phyloP scores from a whole-genome alignment of 2,113 vertebrate species.

The Sebastes schlegelii region DNA sequence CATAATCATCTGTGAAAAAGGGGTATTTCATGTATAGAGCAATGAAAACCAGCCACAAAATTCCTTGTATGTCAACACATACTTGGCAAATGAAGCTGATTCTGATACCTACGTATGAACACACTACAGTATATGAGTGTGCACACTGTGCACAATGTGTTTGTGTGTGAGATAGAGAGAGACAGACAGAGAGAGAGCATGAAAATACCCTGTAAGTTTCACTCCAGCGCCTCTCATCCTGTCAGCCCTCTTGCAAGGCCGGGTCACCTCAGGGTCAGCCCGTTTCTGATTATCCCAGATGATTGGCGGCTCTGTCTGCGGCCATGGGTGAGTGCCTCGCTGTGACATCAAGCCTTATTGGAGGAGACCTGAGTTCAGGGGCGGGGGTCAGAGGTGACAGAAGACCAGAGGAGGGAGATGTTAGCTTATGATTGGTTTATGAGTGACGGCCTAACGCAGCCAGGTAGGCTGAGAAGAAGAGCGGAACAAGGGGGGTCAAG shows the following conservation, averaged over 20 bases:
- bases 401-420: conserved; percentile 70
- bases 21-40: not conserved
- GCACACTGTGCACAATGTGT: not conserved
- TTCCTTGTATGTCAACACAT: not conserved
- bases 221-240: conserved; percentile 55
- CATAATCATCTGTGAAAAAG: not conserved
- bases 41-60: not conserved
- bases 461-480: conserved; percentile 40
- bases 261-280: conserved; percentile 70
- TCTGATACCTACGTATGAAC: not conserved
- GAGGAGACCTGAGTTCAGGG: conserved; percentile 68
- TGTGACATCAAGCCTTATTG: conserved; percentile 73
- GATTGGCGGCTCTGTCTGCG: conserved; percentile 74
- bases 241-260: conserved; percentile 61
- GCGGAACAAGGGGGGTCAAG: conserved; percentile 55
- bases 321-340: conserved; percentile 63
- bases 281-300: conserved; percentile 77
- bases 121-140: not conserved
- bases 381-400: conserved; percentile 68
- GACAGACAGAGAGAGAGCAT: conserved; percentile 20
- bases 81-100: not conserved
- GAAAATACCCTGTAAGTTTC: conserved; percentile 65
- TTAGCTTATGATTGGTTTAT: conserved; percentile 79
- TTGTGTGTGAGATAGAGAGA: not conserved
- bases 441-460: conserved; percentile 72